phyloP scores from a whole-genome alignment of 1,140 invertebrate genomes.

The Lethocerus indicus region DNA sequence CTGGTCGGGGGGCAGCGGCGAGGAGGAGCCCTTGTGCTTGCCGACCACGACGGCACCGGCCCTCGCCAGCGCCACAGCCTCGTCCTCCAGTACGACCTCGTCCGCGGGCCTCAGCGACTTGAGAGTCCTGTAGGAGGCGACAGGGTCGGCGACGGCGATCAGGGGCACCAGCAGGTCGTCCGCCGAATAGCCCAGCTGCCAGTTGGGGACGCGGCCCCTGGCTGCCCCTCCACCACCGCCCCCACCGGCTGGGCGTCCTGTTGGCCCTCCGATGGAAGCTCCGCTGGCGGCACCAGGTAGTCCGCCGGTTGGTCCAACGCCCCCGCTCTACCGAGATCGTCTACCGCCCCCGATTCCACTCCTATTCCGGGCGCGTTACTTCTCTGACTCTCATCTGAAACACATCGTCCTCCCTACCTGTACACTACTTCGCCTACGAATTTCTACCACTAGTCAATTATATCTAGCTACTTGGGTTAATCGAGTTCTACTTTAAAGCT shows the following conservation, averaged over 20 bases:
- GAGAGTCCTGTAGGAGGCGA: constrained; percentile 9
- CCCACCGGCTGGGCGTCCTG: not conserved
- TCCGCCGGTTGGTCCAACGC: not conserved
- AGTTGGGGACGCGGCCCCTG: constrained; percentile 12
- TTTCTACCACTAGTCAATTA: no score
- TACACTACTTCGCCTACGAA: no score
- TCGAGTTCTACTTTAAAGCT: no score
- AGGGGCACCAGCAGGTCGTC: constrained; percentile 19
- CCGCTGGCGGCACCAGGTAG: constrained; percentile 16
- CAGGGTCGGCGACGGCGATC: not conserved
- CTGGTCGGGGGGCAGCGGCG: no score
- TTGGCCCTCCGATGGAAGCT: not conserved
- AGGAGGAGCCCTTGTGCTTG: no score
- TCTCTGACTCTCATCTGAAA: no score
- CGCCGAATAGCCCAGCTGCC: constrained; percentile 19
- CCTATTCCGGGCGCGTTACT: no score
- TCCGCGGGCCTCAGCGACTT: not conserved
- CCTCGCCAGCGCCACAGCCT: not conserved
- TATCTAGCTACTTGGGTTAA: no score
- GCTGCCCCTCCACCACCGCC: constrained; percentile 1
- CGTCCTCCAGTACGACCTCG: not conserved
- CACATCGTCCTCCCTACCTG: no score
- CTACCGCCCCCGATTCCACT: no score
- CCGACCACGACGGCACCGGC: constrained; percentile 5
- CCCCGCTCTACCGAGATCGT: not conserved